These are phyloP conservation scores for Ginglymostoma cirratum DNA, from an alignment of 2,113 vertebrate genomes.

Conservation along the genomic window DNA sequence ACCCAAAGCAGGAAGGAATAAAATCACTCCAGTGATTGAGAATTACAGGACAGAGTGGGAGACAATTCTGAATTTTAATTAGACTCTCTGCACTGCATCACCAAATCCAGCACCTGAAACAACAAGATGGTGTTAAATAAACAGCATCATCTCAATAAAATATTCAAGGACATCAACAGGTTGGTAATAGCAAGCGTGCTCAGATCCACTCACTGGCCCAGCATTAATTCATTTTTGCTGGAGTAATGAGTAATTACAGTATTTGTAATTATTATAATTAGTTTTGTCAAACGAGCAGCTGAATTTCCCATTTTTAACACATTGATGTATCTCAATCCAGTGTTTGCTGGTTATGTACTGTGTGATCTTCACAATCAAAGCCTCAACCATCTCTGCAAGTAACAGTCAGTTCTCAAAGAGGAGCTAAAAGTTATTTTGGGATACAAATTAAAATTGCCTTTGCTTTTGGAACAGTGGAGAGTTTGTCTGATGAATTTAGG, in stretches of 20 bases:
- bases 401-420: not conserved
- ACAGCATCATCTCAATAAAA: not conserved
- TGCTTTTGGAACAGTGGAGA: not conserved
- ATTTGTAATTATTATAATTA: slow-evolving; percentile 26
- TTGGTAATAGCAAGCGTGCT: not conserved
- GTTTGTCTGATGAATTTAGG: not conserved
- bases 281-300: slow-evolving; percentile 14
- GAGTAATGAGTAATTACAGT: slow-evolving; percentile 10
- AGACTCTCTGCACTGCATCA: not conserved
- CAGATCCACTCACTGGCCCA: not conserved
- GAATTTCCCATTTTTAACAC: not conserved
- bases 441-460: not conserved
- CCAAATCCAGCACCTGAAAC: not conserved
- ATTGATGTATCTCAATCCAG: not conserved
- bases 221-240: not conserved
- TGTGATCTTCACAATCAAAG: not conserved
- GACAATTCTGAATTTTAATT: slow-evolving; percentile 11
- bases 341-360: not conserved
- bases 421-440: not conserved
- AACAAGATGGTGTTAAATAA: not conserved
- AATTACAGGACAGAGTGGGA: not conserved
- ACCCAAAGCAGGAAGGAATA: not conserved
- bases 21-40: not conserved
- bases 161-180: slow-evolving; percentile 22
- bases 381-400: not conserved